These are phyloP conservation scores for Odontothrips loti DNA, from an alignment of 2,888 invertebrate species.

Conservation along the genomic window DNA sequence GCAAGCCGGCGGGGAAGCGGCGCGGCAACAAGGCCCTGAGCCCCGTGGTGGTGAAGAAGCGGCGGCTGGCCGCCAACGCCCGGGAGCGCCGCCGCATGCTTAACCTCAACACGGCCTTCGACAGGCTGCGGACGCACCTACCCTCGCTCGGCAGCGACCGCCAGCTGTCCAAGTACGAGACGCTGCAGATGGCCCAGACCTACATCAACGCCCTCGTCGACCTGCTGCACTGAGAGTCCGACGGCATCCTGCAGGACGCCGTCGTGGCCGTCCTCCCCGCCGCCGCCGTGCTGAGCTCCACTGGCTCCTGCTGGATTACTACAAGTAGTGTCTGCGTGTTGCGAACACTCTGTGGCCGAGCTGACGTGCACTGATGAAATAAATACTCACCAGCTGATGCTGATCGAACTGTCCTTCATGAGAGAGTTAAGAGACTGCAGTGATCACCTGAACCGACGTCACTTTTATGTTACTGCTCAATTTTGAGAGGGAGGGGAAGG, in stretches of 20 bases:
- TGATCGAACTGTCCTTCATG: too few species aligned
- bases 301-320: too few species aligned
- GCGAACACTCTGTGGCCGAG: too few species aligned
- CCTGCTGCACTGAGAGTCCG: slow-evolving; percentile 58
- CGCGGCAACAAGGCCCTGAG: slow-evolving; percentile 51
- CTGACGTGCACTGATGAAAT: too few species aligned
- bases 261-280: not conserved
- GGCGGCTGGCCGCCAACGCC: slow-evolving; percentile 88
- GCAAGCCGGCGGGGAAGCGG: not conserved
- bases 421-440: too few species aligned
- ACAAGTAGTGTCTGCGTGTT: too few species aligned
- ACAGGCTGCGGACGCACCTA: slow-evolving; percentile 82
- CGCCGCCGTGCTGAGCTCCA: not conserved
- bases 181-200: slow-evolving; percentile 94
- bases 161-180: slow-evolving; percentile 92
- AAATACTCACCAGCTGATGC: too few species aligned
- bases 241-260: not conserved
- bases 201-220: slow-evolving; percentile 90
- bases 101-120: slow-evolving; percentile 90
- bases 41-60: slow-evolving; percentile 71
- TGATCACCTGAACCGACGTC: too few species aligned
- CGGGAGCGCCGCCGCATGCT: slow-evolving; percentile 89
- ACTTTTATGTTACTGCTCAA: too few species aligned
- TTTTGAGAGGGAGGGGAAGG: too few species aligned
- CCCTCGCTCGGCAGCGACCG: slow-evolving; percentile 88